Evolutionary conservation across 1,140 invertebrate genomes (phyloP), one percentile per base, ranked within the genome.

Genomic region (Drosophila simulans): DNA sequence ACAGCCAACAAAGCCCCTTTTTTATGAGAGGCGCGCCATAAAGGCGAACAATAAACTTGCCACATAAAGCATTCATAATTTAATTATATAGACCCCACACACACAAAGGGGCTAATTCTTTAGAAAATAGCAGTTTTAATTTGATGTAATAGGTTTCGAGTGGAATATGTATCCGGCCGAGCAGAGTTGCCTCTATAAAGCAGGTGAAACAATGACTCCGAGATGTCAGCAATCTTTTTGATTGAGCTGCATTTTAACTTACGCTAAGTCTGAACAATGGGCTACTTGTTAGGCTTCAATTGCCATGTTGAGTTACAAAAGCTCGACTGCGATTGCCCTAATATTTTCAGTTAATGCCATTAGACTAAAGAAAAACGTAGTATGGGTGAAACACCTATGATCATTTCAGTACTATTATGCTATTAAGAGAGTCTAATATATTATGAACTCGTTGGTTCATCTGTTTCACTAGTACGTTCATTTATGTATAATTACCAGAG

Each of bases 21-120:
- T 62, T 77, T 66, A 37, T 81, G 66, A 56, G 65, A 63, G 59
- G 52, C 58, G 20, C 59, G 77, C 85, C 57, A 60, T 77, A 76
- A 88, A 86, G 73, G 64, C 84, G 49, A 76, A 88, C 82, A 86
- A 88, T 86, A 75, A 83, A 79, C 64, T 79, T 70, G 66, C 75
- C 83, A 83, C 77, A 88, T 88, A 88, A 88, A 89, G 84, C 83
- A 89, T 86, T 86, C 83, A 86, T 86, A 88, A 86, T 86, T 86
- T 89, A 86, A 86, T 86, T 86, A 86, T 86, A 89, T 72, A 83
- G 83, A 70, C 74, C 78, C 49, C 70, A 66, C 57, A 59, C 25
- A 20, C 42, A 74, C 57, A 58, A 58, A 43, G 42, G 53, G 42
- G 75, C 35, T 49, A 79, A 79, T 86, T 86, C 83, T 83, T 79